Evolutionary conservation across 1,140 invertebrate genomes (phyloP).

Genomic region (Heliconius melpomene): DNA sequence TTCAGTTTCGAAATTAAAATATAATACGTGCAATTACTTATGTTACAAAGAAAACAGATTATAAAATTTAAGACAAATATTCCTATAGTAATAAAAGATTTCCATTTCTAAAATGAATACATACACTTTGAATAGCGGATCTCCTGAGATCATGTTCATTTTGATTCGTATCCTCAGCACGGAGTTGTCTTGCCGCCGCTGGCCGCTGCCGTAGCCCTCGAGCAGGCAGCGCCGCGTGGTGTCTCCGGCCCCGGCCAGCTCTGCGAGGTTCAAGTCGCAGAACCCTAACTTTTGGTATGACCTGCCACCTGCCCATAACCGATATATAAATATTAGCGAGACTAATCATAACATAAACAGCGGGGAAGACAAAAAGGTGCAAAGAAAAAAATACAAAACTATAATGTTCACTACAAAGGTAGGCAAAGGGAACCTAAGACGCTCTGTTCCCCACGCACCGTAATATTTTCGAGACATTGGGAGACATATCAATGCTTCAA

Average conservation of each 20-base stretch:
- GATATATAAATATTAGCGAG: not conserved
- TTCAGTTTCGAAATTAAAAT: not conserved
- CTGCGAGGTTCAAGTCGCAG: constrained; percentile 97
- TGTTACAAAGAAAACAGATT: too few relatives aligned
- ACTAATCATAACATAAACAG: not conserved
- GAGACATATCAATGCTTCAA: too few relatives aligned
- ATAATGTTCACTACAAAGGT: too few relatives aligned
- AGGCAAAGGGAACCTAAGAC: too few relatives aligned
- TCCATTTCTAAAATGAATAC: constrained; percentile 55
- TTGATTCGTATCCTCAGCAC: constrained; percentile 94
- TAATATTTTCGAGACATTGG: too few relatives aligned
- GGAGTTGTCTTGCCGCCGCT: constrained; percentile 96
- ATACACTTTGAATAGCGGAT: constrained; percentile 99
- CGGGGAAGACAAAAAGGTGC: too few relatives aligned
- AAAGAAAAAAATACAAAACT: too few relatives aligned
- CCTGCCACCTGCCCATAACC: constrained; percentile 85
- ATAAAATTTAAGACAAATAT: too few relatives aligned
- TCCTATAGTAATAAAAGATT: too few relatives aligned
- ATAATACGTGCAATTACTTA: not conserved
- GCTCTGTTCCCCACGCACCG: too few relatives aligned
- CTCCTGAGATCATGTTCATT: constrained; percentile 96
- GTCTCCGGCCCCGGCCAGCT: constrained; percentile 96
- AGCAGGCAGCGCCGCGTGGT: constrained; percentile 92
- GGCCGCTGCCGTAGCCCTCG: constrained; percentile 94
- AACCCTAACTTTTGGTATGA: constrained; percentile 98